Base-by-base conservation (phyloP, 2,888 invertebrate genomes). In the Trilocha varians region DNA sequence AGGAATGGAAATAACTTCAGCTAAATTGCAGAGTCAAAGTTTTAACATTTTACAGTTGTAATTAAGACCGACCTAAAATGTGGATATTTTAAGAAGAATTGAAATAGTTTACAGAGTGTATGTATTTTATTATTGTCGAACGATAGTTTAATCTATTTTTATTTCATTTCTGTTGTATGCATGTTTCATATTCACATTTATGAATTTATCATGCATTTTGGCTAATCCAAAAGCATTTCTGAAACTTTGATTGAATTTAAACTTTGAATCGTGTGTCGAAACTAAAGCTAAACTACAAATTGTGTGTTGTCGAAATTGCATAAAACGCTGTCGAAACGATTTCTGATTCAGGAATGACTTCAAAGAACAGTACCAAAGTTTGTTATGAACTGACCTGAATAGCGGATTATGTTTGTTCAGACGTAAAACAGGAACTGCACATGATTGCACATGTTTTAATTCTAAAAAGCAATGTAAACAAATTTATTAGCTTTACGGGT, bases 381-480 rank as follows among this genome's bases (percentile, higher is more conserved):
- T 63, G 60, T 62, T 56, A 59, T 55, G 53, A 53, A 52, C 49
- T 62, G 65, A 56, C 65, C 66, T 57, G 55, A 58, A 63, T 62
- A 65, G 62, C 53, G 25, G 25, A 54, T 46, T 48, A 36, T 54
- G 48, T 57, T 52, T 53, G 47, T 50, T 43, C 56, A 59, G 53
- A 53, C 53, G 55, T 57, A 48, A 53, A 47, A 50, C 53, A 50
- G 46, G 49, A 46, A 49, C 43, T 44, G 40, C 42, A 40, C 46
- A 46, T 50, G 50, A 57, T 46, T 48, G 50, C 61, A 62, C 64
- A 65, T 64, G 70, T 70, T 75, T 70, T 71, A 67, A 69, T 66
- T 70, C 67, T 52, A 61, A 63, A 62, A 55, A 59, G 56, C 62
- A 60, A 46, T 65, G 62, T 76, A 77, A 76, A 78, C 74, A 77